Percentiles rank a stretch among this genome's conserved stretches.
Evolutionary conservation across 2,113 vertebrate species (phyloP).

Genomic region (Zosterops pallidus): DNA sequence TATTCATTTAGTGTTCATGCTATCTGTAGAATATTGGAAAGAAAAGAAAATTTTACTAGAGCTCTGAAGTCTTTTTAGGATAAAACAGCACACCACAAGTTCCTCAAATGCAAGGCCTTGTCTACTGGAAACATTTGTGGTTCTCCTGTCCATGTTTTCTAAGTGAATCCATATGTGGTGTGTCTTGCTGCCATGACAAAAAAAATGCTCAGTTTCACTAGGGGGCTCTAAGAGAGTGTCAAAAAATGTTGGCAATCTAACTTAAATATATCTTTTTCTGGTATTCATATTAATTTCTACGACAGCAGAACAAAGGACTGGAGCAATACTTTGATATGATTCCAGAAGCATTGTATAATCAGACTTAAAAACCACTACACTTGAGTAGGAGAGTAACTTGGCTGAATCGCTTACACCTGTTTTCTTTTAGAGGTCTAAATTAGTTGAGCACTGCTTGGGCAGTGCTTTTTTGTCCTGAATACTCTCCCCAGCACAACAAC

Average conservation of each 20-base stretch:
- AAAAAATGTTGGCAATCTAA: background rate
- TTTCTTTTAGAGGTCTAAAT: background rate
- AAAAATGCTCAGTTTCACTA: constrained; percentile 25
- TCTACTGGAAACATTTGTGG: constrained; percentile 17
- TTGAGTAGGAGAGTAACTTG: background rate
- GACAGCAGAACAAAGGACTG: background rate
- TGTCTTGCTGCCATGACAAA: background rate
- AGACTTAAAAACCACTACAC: background rate
- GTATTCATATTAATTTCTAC: background rate
- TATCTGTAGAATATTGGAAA: background rate
- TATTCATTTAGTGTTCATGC: background rate
- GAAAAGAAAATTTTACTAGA: background rate
- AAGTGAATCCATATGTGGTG: constrained; percentile 13
- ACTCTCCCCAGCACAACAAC: background rate
- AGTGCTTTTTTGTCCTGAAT: background rate
- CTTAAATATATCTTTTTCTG: background rate
- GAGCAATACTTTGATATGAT: background rate
- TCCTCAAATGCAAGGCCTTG: constrained; percentile 21
- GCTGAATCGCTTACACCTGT: background rate
- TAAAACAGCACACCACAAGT: background rate
- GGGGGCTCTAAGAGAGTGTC: background rate
- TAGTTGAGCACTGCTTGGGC: background rate
- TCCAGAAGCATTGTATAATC: background rate
- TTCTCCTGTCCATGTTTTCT: background rate
- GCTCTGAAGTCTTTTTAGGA: background rate